phyloP scores from a whole-genome alignment of 2,797 vertebrate species.

The Chrosomus eos region DNA sequence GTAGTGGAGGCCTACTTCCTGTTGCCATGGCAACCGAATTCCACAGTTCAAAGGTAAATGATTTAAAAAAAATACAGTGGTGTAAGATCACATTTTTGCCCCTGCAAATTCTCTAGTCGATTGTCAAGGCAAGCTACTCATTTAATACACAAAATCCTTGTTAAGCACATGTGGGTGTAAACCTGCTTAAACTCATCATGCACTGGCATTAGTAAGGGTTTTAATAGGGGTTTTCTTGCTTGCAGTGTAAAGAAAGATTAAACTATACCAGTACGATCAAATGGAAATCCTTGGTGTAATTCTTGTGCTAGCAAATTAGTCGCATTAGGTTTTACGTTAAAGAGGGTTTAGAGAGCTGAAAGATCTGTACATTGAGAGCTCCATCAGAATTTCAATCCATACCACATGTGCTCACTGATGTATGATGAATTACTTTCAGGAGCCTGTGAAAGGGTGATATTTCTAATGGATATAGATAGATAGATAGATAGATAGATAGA shows the following conservation, averaged over 20 bases:
- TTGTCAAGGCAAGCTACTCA: constrained; percentile 17
- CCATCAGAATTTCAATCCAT: constrained; percentile 50
- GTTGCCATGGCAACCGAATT: constrained; percentile 82
- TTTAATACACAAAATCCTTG: constrained; percentile 7
- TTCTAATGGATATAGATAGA: constrained; percentile 1
- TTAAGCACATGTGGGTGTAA: neutral
- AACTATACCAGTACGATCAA: constrained; percentile 33
- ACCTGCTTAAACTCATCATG: constrained; percentile 5
- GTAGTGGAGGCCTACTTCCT: constrained; percentile 77
- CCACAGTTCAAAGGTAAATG: constrained; percentile 83
- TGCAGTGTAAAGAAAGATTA: constrained; percentile 24
- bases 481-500: too few relatives aligned
- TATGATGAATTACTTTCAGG: constrained; percentile 29
- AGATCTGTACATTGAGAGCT: constrained; percentile 47
- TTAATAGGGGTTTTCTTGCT: constrained; percentile 24
- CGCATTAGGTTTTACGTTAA: constrained; percentile 49
- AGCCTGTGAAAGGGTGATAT: constrained; percentile 49
- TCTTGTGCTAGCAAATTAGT: constrained; percentile 38
- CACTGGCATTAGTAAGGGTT: neutral
- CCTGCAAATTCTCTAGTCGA: constrained; percentile 48
- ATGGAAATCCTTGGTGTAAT: constrained; percentile 19
- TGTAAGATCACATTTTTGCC: constrained; percentile 65
- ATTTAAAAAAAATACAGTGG: constrained; percentile 77
- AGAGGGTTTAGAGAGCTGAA: constrained; percentile 66
- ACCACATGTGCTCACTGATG: constrained; percentile 47